These are phyloP conservation scores for Picus viridis DNA, from an alignment of 2,797 vertebrate species.

Conservation along the genomic window DNA sequence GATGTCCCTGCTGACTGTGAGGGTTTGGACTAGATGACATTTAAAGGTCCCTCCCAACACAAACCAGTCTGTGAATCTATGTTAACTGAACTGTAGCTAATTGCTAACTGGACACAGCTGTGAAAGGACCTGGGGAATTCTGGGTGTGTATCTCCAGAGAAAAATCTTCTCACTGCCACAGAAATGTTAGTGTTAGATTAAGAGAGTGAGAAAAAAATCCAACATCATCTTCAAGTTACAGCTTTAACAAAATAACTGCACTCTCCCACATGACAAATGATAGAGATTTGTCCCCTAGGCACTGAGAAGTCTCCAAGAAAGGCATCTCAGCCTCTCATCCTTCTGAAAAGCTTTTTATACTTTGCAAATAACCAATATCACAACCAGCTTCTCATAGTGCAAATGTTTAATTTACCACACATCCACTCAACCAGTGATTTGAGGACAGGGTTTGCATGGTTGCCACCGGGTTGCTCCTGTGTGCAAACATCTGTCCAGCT, in stretches of 20 bases:
- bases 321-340: background rate
- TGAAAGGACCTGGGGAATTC: background rate
- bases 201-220: background rate
- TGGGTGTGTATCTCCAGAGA: background rate
- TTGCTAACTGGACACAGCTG: background rate
- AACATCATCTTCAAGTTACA: background rate
- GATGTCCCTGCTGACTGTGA: too few relatives aligned
- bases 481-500: conserved; percentile 43
- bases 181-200: background rate
- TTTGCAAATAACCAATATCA: background rate
- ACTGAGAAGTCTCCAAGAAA: background rate
- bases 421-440: background rate
- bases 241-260: background rate
- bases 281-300: background rate
- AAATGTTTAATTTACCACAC: conserved; percentile 49
- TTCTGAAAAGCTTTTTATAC: background rate
- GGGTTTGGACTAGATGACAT: background rate
- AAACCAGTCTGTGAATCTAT: background rate
- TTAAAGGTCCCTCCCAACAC: background rate
- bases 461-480: background rate
- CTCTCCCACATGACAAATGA: background rate
- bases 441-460: background rate
- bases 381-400: background rate
- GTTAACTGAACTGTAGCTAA: background rate
- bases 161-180: background rate